These are phyloP conservation scores for Festucalex cinctus DNA, from an alignment of 2,113 vertebrate species.

Conservation along the genomic window DNA sequence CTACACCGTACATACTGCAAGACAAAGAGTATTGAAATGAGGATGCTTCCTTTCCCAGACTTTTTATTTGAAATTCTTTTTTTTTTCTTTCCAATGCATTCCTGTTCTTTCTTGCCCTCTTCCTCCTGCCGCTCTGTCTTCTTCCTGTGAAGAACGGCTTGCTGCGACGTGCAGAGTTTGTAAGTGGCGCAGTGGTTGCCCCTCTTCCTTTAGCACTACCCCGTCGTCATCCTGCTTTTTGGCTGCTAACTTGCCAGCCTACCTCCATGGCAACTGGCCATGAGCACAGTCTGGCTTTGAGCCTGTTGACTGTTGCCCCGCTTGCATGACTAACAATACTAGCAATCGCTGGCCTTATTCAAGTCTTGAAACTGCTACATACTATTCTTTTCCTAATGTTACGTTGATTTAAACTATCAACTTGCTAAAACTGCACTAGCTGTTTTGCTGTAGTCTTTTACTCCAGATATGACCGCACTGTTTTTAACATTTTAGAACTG, in stretches of 20 bases:
- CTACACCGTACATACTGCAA: conserved; percentile 21
- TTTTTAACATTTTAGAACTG: conserved; percentile 6
- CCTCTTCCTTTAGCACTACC: conserved; percentile 40
- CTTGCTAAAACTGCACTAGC: conserved; percentile 3
- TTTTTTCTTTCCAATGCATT: conserved; percentile 51
- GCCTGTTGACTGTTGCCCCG: conserved; percentile 12
- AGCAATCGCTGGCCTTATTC: conserved; percentile 5
- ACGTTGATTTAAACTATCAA: conserved; percentile 3
- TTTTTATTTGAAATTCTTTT: conserved; percentile 36
- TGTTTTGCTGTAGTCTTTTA: conserved; percentile 1
- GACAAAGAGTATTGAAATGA: conserved; percentile 27
- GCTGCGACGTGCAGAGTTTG: conserved; percentile 78
- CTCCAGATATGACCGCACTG: background rate
- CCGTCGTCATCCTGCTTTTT: conserved; percentile 39
- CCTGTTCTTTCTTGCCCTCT: conserved; percentile 38
- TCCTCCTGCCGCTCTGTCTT: conserved; percentile 57
- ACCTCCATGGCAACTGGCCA: conserved; percentile 10
- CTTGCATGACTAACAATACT: conserved; percentile 52
- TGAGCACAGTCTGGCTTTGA: background rate
- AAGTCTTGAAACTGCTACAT: background rate
- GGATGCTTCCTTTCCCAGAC: conserved; percentile 24
- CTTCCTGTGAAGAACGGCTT: conserved; percentile 74
- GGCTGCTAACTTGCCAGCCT: conserved; percentile 22
- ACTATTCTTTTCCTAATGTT: background rate
- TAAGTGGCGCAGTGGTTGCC: conserved; percentile 73